Base-by-base conservation (phyloP, 2,113 vertebrate species). In the Manacus vitellinus region DNA sequence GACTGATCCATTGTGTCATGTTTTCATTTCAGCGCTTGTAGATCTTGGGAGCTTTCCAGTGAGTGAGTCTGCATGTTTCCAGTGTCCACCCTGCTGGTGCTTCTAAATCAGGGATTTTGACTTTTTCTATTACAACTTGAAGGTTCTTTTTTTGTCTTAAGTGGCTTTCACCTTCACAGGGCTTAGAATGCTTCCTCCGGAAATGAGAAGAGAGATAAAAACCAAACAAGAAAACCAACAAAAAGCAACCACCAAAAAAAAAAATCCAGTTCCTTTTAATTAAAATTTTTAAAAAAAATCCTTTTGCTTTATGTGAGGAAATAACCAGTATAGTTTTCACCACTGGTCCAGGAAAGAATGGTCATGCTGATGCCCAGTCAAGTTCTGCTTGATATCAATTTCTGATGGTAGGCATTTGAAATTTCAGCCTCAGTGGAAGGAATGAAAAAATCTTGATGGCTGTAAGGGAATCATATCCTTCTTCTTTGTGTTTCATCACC, bases 1-100 rank as follows among this genome's bases (percentile, higher is more conserved):
- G 83, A 95, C 91, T 86, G 94, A 95, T 95, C 89, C 39, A 23
- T 87, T 81, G 70, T 95, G 95, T 95, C 93, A 92, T 95, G 91
- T 97, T 97, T 96, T 95, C 70, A 89, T 96, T 95, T 92, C 91
- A 80, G 63, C 2, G 0, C 83, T 86, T 87, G 89, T 94, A 77
- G 91, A 39, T 67, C 68, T 92, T 95, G 93, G 92, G 91, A 84
- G 43, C 47, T 85, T 95, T 95, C 93, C 94, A 95, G 86, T 41
- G 89, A 88, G 59, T 62, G 31, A 92, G 33, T 47, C 56, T 65
- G 65, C 21, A 3, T 67, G 76, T 51, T 87, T 56, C 47, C 52
- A 37, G 17, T n/a, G 49, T 75, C 70, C 77, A 75, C 61, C 33
- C 68, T 0, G 1, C 43, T 41, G 65, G 12, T 62, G 51, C 56